Conservation (phyloP, 2,113 vertebrate species). For the rabbit (Oryctolagus cuniculus) region mOryCun1.1 NC_091443.1:46173001-46173500, state of each 20-base stretch:
- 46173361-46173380: not conserved
- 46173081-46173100: not conserved
- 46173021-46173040: no score
- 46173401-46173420: not conserved
- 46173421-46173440: not conserved
- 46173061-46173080: no score
- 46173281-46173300: not conserved
- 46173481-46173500: not conserved
- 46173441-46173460: not conserved
- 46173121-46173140: no score
- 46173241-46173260: not conserved
- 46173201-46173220: not conserved
- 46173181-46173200: not conserved
- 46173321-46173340: not conserved
- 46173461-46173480: constrained; percentile 5
- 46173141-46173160: not conserved
- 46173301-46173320: not conserved
- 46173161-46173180: not conserved
- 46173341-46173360: not conserved
- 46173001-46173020: no score
- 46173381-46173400: not conserved
- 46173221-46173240: not conserved
- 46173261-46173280: not conserved
- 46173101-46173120: no score
- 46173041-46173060: no score